These are phyloP conservation scores for Oopsacas minuta DNA, from an alignment of 37 sponge, comb jelly and placozoan species.

Conservation along the genomic window DNA sequence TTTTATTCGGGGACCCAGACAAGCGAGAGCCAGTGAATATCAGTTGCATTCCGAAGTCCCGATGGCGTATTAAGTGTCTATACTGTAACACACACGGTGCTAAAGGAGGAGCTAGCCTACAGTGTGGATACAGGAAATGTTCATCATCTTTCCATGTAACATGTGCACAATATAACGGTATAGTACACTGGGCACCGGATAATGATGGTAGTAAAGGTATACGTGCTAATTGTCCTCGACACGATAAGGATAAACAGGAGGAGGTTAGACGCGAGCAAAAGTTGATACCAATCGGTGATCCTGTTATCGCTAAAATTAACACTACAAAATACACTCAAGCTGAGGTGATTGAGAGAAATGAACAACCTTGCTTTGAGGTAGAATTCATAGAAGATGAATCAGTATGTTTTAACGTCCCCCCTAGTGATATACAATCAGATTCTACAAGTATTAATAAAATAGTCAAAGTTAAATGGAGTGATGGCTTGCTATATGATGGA, in stretches of 20 bases:
- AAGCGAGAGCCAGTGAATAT: constrained; percentile 42
- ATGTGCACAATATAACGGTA: constrained; percentile 52
- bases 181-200: constrained; percentile 19
- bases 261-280: neutral
- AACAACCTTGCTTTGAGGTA: constrained; percentile 41
- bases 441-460: neutral
- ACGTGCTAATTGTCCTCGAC: neutral
- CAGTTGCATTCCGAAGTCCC: constrained; percentile 22
- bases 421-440: constrained; percentile 29
- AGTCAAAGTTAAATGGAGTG: constrained; percentile 60
- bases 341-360: neutral
- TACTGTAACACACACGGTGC: constrained; percentile 18
- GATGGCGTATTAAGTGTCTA: constrained; percentile 38
- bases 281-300: neutral
- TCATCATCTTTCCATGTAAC: constrained; percentile 67
- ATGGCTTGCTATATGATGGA: constrained; percentile 44
- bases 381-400: constrained; percentile 70
- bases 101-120: constrained; percentile 38
- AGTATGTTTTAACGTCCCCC: constrained; percentile 44
- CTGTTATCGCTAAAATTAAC: constrained; percentile 18
- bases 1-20: constrained; percentile 34
- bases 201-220: neutral
- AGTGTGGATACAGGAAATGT: constrained; percentile 47
- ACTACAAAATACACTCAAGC: neutral
- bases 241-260: constrained; percentile 18